phyloP scores from a whole-genome alignment of 1,140 invertebrate species.

The Dreissena polymorpha region DNA sequence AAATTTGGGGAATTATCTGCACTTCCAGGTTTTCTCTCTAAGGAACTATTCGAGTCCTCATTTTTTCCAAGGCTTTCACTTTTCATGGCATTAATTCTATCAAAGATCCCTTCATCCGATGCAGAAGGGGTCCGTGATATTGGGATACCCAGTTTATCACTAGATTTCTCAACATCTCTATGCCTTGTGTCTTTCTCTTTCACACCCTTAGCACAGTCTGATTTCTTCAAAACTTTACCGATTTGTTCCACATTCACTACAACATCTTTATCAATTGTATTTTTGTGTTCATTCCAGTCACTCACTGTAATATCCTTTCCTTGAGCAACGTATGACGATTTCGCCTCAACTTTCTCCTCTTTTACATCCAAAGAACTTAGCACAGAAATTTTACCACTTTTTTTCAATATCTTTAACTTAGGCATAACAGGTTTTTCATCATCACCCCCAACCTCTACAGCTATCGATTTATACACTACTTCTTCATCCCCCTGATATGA shows the following conservation, averaged over 20 bases:
- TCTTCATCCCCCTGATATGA: constrained; percentile 44
- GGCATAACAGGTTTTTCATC: constrained; percentile 56
- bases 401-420: constrained; percentile 68
- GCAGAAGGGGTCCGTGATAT: constrained; percentile 31
- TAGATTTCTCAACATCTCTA: constrained; percentile 27
- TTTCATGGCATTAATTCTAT: constrained; percentile 56
- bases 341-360: constrained; percentile 4
- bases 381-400: constrained; percentile 51
- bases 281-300: constrained; percentile 36
- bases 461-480: constrained; percentile 65
- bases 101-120: constrained; percentile 56
- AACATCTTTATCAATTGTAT: constrained; percentile 27
- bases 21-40: background rate
- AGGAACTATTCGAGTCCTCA: constrained; percentile 11
- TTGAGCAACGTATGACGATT: constrained; percentile 11
- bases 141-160: constrained; percentile 49
- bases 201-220: constrained; percentile 8
- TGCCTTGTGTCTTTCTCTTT: constrained; percentile 29
- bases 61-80: constrained; percentile 31
- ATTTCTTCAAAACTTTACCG: constrained; percentile 7
- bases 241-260: constrained; percentile 22
- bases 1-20: constrained; percentile 9
- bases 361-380: constrained; percentile 34
- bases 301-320: background rate
- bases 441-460: constrained; percentile 61